These are phyloP conservation scores for Sycophaga agraensis DNA, from an alignment of 1,140 invertebrate genomes.

Conservation along the genomic window DNA sequence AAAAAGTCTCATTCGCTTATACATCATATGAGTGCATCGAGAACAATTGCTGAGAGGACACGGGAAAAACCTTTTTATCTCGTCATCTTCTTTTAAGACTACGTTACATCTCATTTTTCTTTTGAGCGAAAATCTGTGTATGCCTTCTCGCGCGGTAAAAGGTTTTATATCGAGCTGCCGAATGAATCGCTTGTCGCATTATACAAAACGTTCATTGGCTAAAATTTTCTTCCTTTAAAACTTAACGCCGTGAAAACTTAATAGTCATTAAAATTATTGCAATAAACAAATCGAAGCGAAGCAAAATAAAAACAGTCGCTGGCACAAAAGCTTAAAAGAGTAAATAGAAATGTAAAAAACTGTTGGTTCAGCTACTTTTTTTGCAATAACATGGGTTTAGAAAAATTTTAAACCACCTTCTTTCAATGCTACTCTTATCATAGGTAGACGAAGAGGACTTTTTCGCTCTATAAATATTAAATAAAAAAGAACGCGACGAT, in stretches of 20 bases:
- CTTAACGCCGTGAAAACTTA: constrained; percentile 25
- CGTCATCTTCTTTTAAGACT: constrained; percentile 5
- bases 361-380: constrained; percentile 12
- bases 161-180: not conserved
- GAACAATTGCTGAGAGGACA: constrained; percentile 31
- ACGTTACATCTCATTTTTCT: not conserved
- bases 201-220: not conserved
- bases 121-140: constrained; percentile 4
- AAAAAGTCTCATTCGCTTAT: constrained; percentile 22
- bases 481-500: constrained; percentile 19
- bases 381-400: constrained; percentile 10
- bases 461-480: constrained; percentile 21
- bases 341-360: constrained; percentile 24
- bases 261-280: constrained; percentile 25
- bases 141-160: not conserved
- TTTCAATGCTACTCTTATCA: not conserved
- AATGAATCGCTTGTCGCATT: constrained; percentile 7
- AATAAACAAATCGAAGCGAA: constrained; percentile 27
- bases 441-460: not conserved
- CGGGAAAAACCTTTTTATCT: constrained; percentile 17
- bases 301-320: constrained; percentile 28
- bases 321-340: constrained; percentile 23
- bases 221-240: constrained; percentile 4
- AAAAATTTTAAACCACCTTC: constrained; percentile 9
- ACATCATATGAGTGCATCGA: constrained; percentile 25